phyloP scores from a whole-genome alignment of 2,888 invertebrate species.

The Eueremaeus valkanovi region DNA sequence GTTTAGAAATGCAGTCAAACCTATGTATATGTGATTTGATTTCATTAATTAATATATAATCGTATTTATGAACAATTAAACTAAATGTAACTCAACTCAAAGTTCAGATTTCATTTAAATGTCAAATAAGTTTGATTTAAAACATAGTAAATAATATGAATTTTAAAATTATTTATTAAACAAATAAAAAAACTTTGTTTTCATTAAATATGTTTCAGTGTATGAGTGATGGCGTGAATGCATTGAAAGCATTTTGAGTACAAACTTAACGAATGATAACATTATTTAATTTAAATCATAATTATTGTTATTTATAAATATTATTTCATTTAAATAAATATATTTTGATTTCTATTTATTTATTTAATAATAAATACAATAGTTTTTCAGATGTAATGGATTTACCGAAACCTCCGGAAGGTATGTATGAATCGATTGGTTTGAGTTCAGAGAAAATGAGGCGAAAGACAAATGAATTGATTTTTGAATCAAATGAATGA shows the following conservation, averaged over 20 bases:
- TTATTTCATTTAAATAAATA: background rate
- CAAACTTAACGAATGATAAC: no score
- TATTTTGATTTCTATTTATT: background rate
- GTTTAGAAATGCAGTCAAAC: background rate
- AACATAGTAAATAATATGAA: no score
- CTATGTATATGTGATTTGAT: background rate
- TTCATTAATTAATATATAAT: background rate
- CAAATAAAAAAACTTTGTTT: background rate
- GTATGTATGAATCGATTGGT: background rate
- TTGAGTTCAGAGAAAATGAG: background rate
- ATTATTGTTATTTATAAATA: background rate
- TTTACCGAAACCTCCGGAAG: conserved; percentile 39
- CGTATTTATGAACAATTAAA: no score
- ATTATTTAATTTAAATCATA: background rate
- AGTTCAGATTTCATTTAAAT: no score
- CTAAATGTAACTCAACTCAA: no score
- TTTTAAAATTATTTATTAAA: no score
- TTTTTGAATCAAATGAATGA: no score
- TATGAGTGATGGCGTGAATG: conserved; percentile 24
- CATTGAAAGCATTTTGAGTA: no score
- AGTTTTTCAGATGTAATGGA: conserved; percentile 24
- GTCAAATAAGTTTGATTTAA: background rate
- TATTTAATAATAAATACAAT: background rate
- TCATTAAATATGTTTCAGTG: background rate
- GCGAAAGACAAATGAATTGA: background rate